Evolutionary conservation across 2,888 invertebrate species (phyloP).

Genomic region (Oxystoma pomonae): DNA sequence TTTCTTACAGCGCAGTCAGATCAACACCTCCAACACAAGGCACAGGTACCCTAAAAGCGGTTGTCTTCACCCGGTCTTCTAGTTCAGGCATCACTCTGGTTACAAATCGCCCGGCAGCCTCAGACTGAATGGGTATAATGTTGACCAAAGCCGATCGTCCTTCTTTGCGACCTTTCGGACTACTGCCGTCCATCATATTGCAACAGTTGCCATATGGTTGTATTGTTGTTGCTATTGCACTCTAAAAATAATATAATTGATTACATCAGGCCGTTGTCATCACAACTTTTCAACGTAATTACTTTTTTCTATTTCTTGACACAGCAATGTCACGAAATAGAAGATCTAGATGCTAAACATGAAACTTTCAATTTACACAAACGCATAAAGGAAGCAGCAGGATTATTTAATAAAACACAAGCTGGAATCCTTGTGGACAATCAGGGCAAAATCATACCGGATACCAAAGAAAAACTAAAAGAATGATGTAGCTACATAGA

Average conservation of each 20-base stretch:
- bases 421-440: too few relatives aligned
- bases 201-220: slow-evolving; percentile 23
- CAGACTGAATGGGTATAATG: slow-evolving; percentile 21
- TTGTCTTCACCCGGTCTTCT: slow-evolving; percentile 23
- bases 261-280: too few relatives aligned
- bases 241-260: slow-evolving; percentile 13
- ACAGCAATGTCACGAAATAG: too few relatives aligned
- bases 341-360: too few relatives aligned
- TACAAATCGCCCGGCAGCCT: slow-evolving; percentile 16
- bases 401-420: too few relatives aligned
- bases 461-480: too few relatives aligned
- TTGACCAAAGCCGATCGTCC: slow-evolving; percentile 21
- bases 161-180: slow-evolving; percentile 12
- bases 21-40: slow-evolving; percentile 27
- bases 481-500: too few relatives aligned
- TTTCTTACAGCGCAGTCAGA: slow-evolving; percentile 26
- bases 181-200: slow-evolving; percentile 23
- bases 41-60: slow-evolving; percentile 25
- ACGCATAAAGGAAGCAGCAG: too few relatives aligned
- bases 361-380: too few relatives aligned
- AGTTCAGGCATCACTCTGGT: slow-evolving; percentile 28
- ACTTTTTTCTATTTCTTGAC: too few relatives aligned
- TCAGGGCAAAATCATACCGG: too few relatives aligned
- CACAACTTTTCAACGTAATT: too few relatives aligned
- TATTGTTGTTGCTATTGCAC: slow-evolving; percentile 25